Conservation (phyloP, 2,797 vertebrate species). For the Anolis apletophallus region DNA sequence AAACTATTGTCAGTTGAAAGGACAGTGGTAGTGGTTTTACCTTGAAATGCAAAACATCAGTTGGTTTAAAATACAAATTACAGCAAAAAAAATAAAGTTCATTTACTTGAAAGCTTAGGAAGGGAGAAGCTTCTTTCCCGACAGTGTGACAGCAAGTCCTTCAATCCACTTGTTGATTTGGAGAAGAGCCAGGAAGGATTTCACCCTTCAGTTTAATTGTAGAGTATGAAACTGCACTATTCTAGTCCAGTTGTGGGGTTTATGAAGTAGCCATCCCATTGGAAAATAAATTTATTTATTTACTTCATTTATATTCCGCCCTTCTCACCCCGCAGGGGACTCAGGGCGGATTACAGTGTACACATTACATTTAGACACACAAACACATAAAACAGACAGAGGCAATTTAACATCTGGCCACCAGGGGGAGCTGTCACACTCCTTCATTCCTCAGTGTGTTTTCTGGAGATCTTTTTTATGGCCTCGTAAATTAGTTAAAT, state of each 20-base stretch:
- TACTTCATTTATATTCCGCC: too few species aligned
- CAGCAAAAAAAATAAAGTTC: neutral
- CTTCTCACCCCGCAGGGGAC: too few species aligned
- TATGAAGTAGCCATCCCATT: neutral
- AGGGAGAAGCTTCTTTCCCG: neutral
- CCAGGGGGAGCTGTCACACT: too few species aligned
- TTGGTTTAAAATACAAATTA: neutral
- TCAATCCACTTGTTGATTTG: neutral
- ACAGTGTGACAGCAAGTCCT: neutral
- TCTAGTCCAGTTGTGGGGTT: neutral
- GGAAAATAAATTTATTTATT: too few species aligned
- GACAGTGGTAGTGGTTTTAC: neutral
- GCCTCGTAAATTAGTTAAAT: too few species aligned
- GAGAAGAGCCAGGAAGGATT: neutral
- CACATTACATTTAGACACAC: too few species aligned
- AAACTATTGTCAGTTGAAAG: neutral
- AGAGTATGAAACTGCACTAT: too few species aligned
- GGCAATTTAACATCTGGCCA: too few species aligned
- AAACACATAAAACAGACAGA: too few species aligned
- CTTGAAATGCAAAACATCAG: slow-evolving; percentile 1
- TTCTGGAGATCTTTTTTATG: too few species aligned
- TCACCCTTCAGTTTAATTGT: neutral
- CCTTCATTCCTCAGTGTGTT: too few species aligned
- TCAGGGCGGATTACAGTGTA: too few species aligned
- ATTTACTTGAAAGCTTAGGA: neutral